Conservation (phyloP, 2,888 invertebrate species). For the Cordilura impudica region DNA sequence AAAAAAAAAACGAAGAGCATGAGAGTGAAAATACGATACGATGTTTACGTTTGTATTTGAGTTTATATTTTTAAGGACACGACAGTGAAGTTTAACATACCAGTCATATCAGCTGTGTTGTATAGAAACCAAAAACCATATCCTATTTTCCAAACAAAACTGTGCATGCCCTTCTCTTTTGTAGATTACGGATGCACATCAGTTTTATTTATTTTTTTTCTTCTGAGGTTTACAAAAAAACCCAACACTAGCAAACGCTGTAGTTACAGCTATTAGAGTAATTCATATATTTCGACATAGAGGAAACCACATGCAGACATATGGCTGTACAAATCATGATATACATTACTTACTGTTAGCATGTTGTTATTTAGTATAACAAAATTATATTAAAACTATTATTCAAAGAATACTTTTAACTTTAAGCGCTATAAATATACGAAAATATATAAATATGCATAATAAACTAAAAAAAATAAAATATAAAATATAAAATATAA, state of each 20-base stretch:
- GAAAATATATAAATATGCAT: too few species aligned
- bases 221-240: conserved; percentile 43
- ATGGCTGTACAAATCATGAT: too few species aligned
- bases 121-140: not conserved
- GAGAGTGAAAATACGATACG: conserved; percentile 22
- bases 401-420: too few species aligned
- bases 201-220: conserved; percentile 7
- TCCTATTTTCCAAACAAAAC: not conserved
- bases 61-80: conserved; percentile 8
- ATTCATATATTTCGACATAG: conserved; percentile 51
- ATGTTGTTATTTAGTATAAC: too few species aligned
- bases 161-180: not conserved
- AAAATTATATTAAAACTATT: too few species aligned
- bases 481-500: too few species aligned
- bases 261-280: conserved; percentile 54
- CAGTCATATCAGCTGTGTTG: conserved; percentile 5
- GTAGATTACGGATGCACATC: not conserved
- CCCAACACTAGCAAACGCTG: conserved; percentile 25
- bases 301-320: conserved; percentile 35
- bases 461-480: too few species aligned
- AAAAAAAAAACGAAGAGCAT: conserved; percentile 34
- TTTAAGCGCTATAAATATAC: too few species aligned
- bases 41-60: not conserved
- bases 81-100: conserved; percentile 38
- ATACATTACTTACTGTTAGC: not conserved